These are phyloP conservation scores for Zelostemma sp. DNA, from an alignment of 1,140 invertebrate species.

Conservation along the genomic window DNA sequence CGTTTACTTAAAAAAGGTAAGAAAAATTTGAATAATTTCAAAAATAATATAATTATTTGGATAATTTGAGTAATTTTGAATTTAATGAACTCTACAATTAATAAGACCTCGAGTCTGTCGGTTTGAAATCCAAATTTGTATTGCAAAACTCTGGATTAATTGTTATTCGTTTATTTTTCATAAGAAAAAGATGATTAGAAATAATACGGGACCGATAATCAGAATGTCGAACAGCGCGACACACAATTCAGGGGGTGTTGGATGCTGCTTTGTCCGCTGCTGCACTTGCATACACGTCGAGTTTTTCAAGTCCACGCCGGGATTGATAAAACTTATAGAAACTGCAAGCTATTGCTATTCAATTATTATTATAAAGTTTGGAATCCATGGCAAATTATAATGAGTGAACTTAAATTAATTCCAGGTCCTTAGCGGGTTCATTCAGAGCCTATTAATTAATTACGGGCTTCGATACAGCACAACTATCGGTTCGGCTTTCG, in stretches of 20 bases:
- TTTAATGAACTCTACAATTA: neutral
- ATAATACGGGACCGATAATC: slow-evolving; percentile 50
- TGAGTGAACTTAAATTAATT: slow-evolving; percentile 23
- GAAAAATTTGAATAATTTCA: neutral
- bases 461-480: slow-evolving; percentile 78
- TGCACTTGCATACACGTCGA: slow-evolving; percentile 84
- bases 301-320: slow-evolving; percentile 78
- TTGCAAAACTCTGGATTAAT: no score
- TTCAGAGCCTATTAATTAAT: slow-evolving; percentile 81
- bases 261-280: slow-evolving; percentile 80
- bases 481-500: slow-evolving; percentile 79
- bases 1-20: neutral
- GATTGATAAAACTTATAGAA: slow-evolving; percentile 81
- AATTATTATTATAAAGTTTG: neutral
- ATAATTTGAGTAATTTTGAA: neutral
- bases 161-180: neutral
- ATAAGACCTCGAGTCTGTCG: no score
- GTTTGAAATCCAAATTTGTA: no score
- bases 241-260: slow-evolving; percentile 69
- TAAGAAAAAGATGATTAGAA: slow-evolving; percentile 38
- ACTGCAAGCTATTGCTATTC: slow-evolving; percentile 74
- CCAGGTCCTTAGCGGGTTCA: slow-evolving; percentile 79
- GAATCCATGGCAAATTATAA: neutral
- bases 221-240: slow-evolving; percentile 50
- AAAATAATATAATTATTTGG: no score